Evolutionary conservation across 2,113 vertebrate genomes (phyloP), one percentile per base, ranked within the genome.

Genomic region (Callospermophilus lateralis): DNA sequence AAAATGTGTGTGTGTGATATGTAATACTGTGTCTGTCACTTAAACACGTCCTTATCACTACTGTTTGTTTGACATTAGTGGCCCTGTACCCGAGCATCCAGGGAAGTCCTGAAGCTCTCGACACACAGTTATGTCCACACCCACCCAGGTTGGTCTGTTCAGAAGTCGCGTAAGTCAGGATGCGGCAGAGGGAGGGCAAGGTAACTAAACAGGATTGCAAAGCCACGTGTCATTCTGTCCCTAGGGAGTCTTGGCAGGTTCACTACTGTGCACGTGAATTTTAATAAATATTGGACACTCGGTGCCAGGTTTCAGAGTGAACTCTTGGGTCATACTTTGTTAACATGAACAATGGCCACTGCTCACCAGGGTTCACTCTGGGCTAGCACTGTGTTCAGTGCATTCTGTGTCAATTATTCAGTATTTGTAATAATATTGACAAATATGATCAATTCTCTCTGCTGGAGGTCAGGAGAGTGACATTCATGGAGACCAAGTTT

Each of bases 381-480:
- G 19, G 32, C n/a, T 37, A 2, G 13, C 8, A 4, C 17, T 39
- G 16, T n/a, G 28, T 0, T 26, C 26, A 16, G 22, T 6, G 9
- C 39, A 73, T 51, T 55, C 17, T 39, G 1, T 11, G 48, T 8
- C 73, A 42, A 15, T 68, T 34, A 2, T 53, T 55, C 78, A 55
- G 28, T 78, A 42, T 67, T 48, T 55, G 51, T 32, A 16, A 22
- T 53, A 28, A 26, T 30, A 58, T 19, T 83, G 73, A 70, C 3
- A 45, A 70, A 6, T 34, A 48, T 26, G 17, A 53, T 34, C 53
- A 8, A 34, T 73, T 6, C 37, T 73, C 78, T 30, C 24, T 6
- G 0, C 67, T 45, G 1, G 9, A 30, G 72, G 15, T 30, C 34
- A 1, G 11, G 42, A 28, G 4, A 42, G 13, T 15, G 77, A n/a